Evolutionary conservation across 2,888 invertebrate species (phyloP), one percentile per base, ranked within the genome.

Genomic region (Xestia c-nigrum): DNA sequence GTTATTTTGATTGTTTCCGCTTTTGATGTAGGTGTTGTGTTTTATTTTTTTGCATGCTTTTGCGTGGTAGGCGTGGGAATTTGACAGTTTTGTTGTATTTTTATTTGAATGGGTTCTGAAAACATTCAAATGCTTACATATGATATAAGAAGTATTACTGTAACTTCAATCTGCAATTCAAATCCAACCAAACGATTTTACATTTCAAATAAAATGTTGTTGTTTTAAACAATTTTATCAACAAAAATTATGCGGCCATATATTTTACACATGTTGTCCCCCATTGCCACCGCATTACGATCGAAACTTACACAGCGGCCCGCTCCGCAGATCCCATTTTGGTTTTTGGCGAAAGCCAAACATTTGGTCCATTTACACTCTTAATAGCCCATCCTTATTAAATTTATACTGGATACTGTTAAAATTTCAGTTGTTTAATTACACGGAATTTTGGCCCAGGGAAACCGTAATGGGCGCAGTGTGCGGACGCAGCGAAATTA

Each of bases 341-440:
- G 95, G 95, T 95, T 96, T 95, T 95, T 92, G 93, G 95, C 94
- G 94, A 95, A 95, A 94, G 94, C 95, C 92, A 94, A 95, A 95
- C 92, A 94, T 92, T 92, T 91, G 91, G 92, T 90, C 94, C 94
- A 92, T 95, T 95, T 93, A 90, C 91, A 93, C 92, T 93, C 93
- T 91, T 92, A 95, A 96, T 95, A 90, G 94, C 91, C 96, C 94
- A 95, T 96, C 94, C 94, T 95, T 96, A 95, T 96, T 95, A 95
- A 95, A 96, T 96, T 95, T 96, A 96, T 95, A 94, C 95, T 92
- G 94, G 94, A 93, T 77, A 92, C 94, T 93, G 95, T 95, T 95
- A 95, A 95, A 95, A 95, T 96, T 95, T 95, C 95, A 95, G 94
- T 94, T 94, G 96, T 96, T 96, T 95, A 96, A 96, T 96, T 96